These are phyloP conservation scores for Myrmecobius fasciatus DNA, from an alignment of 2,113 vertebrate genomes.

Conservation along the genomic window DNA sequence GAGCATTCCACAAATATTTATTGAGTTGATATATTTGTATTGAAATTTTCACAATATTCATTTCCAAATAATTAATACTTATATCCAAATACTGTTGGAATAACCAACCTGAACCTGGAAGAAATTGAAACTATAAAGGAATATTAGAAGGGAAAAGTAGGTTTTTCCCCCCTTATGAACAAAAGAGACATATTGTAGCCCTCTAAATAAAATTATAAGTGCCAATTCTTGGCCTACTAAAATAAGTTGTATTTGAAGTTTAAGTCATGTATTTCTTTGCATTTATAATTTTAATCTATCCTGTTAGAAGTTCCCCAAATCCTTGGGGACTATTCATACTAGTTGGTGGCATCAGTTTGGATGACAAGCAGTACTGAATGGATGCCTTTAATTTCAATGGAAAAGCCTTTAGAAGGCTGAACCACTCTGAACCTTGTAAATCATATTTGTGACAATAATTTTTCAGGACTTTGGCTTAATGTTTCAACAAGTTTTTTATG, in stretches of 20 bases:
- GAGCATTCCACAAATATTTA: neutral
- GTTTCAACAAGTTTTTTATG: slow-evolving; percentile 73
- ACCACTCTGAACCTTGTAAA: slow-evolving; percentile 61
- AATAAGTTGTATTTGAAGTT: neutral
- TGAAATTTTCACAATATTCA: neutral
- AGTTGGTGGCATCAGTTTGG: neutral
- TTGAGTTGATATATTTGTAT: neutral
- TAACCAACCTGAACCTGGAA: neutral
- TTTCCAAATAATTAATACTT: neutral
- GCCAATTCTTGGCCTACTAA: neutral
- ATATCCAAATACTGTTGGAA: neutral
- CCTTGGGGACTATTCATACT: neutral
- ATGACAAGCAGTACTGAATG: slow-evolving; percentile 30
- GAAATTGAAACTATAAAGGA: neutral
- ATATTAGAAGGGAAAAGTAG: neutral
- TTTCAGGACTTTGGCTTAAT: slow-evolving; percentile 63
- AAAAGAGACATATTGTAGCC: slow-evolving; percentile 23
- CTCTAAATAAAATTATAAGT: slow-evolving; percentile 2
- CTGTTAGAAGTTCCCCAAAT: neutral
- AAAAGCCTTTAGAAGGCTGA: slow-evolving; percentile 45
- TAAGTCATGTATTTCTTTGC: neutral
- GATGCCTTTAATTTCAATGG: slow-evolving; percentile 24
- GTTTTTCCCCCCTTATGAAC: neutral
- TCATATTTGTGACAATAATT: slow-evolving; percentile 66
- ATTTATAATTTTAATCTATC: slow-evolving; percentile 3